Base-by-base conservation (phyloP, 1,140 invertebrate genomes). In the Atta colombica region DNA sequence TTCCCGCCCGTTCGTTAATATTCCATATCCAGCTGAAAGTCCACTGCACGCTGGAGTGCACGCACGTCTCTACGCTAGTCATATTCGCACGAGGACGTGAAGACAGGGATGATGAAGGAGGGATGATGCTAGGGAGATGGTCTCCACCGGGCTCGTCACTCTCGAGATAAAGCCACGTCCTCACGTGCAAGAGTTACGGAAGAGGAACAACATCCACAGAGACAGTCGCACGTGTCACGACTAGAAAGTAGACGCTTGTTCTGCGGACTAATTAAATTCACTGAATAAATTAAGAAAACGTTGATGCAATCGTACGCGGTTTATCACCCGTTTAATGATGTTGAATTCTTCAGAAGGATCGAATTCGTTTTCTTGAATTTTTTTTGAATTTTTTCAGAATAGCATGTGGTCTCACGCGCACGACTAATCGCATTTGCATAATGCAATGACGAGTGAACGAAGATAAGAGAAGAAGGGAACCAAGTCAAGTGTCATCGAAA, bases 371-470 rank as follows among this genome's bases (percentile, higher is more conserved):
- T 25, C 6, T 31, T n/a, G 35, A 21, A 21, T 21, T 21, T 21
- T 21, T 21, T 21, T 21, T 21, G n/a, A 7, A 21, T 35, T 58
- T 71, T 25, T 58, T 81, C 35, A 35, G 12, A 58, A 61, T 28
- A 72, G 16, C 7, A 77, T 85, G 81, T 45, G 35, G 68, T 49
- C 68, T 74, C 55, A 35, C 18, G 80, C 51, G 53, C 53, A 55
- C 66, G 66, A 45, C 58, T 65, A 66, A 77, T 85, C 58, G 80
- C 51, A 85, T 85, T 85, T 78, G 58, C 81, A 45, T 85, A 45
- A 77, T 45, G 60, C 31, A 28, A 39, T 8, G 60, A 85, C 49
- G 49, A 85, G 49, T 53, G 45, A 39, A 14, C 31, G 18, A 31
- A n/a, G 49, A 84, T 39, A 25, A 25, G 14, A 21, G 14, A n/a